phyloP scores from a whole-genome alignment of 1,140 invertebrate genomes.

The Brachionus manjavacas region DNA sequence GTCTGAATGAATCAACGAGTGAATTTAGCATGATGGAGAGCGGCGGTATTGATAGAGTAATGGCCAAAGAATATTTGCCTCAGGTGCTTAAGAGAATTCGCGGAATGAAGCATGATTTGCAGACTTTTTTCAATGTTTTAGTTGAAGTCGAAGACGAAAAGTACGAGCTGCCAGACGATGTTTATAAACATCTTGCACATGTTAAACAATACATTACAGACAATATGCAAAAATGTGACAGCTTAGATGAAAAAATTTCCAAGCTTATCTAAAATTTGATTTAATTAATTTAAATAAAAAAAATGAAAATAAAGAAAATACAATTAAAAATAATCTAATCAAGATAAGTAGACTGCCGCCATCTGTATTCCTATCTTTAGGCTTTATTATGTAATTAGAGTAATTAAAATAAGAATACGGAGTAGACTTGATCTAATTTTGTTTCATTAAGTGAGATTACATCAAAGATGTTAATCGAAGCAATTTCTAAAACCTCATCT shows the following conservation, averaged over 20 bases:
- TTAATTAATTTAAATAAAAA: neutral
- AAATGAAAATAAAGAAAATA: too few relatives aligned
- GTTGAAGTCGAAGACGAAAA: neutral
- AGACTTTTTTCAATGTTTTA: slow-evolving; percentile 20
- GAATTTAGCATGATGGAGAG: slow-evolving; percentile 8
- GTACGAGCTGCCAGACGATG: neutral
- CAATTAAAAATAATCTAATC: too few relatives aligned
- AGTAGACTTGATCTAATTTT: too few relatives aligned
- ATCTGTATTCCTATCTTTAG: too few relatives aligned
- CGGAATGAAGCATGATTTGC: neutral
- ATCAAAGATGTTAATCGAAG: too few relatives aligned
- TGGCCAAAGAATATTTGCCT: slow-evolving; percentile 39
- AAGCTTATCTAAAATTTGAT: neutral
- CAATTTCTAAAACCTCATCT: too few relatives aligned
- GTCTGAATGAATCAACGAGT: neutral
- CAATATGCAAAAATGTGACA: neutral
- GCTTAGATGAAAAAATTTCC: neutral
- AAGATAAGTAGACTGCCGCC: too few relatives aligned
- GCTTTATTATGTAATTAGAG: too few relatives aligned
- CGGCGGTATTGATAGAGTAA: neutral
- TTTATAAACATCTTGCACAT: neutral
- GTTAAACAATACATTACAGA: neutral
- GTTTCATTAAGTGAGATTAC: too few relatives aligned
- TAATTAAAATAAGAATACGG: too few relatives aligned
- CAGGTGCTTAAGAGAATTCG: neutral